Percentiles rank a stretch among this genome's conserved stretches.
phyloP scores from a whole-genome alignment of 2,113 vertebrate genomes.

The Platichthys stellatus region DNA sequence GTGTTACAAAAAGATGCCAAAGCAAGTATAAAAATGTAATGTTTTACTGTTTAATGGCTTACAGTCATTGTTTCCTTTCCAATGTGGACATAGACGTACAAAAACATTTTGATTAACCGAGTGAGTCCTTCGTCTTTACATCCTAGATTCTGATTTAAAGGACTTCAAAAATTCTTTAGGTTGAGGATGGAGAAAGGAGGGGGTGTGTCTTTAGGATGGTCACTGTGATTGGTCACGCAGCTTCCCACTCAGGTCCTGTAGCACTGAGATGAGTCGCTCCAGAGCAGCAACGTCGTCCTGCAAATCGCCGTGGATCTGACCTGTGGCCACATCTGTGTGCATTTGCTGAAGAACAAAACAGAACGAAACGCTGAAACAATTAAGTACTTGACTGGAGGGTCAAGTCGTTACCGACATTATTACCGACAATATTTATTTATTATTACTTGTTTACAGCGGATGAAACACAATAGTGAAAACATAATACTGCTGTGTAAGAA shows the following conservation, averaged over 20 bases:
- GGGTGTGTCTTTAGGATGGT: not conserved
- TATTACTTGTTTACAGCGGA: too few species aligned
- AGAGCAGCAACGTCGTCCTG: constrained; percentile 81
- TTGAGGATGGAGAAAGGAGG: not conserved
- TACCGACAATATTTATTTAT: too few species aligned
- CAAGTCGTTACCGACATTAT: too few species aligned
- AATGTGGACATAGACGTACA: constrained; percentile 9
- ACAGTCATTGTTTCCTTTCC: constrained; percentile 11
- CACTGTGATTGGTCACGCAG: constrained; percentile 82
- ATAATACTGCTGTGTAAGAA: too few species aligned
- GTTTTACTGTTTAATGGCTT: constrained; percentile 19
- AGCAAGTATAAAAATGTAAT: not conserved
- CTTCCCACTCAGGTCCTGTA: constrained; percentile 87
- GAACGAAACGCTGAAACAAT: not conserved
- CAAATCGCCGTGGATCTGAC: constrained; percentile 84
- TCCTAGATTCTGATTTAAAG: too few species aligned
- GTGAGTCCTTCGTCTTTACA: constrained; percentile 2
- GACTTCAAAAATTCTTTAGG: not conserved
- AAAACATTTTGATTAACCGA: constrained; percentile 7
- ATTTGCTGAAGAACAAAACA: constrained; percentile 83
- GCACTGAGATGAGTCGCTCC: constrained; percentile 82
- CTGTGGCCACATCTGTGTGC: constrained; percentile 85
- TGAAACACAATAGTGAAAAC: too few species aligned
- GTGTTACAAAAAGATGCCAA: not conserved
- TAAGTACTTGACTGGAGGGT: not conserved